Conservation (phyloP, 2,797 vertebrate species). For the Cuculus canorus region DNA sequence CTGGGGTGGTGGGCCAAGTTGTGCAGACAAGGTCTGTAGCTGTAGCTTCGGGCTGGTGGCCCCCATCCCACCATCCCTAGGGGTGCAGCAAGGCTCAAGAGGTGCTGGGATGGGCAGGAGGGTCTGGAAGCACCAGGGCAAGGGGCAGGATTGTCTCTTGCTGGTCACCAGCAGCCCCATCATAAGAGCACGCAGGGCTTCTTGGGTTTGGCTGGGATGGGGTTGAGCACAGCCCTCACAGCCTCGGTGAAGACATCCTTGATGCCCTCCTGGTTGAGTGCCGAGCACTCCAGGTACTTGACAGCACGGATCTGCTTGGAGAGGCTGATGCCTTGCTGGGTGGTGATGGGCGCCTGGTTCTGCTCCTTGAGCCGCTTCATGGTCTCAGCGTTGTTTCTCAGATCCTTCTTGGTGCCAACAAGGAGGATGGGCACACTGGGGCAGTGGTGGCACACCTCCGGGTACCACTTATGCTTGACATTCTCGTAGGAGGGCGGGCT, state of each 20-base stretch:
- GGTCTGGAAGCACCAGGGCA: background rate
- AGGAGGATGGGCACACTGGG: constrained; percentile 85
- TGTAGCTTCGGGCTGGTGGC: background rate
- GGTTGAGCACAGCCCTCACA: constrained; percentile 82
- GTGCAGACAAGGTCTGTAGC: constrained; percentile 23
- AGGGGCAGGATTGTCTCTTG: background rate
- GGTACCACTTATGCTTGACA: constrained; percentile 87
- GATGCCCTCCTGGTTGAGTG: constrained; percentile 85
- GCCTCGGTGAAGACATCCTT: constrained; percentile 86
- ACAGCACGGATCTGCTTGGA: constrained; percentile 84
- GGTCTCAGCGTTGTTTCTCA: constrained; percentile 81
- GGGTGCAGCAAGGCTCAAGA: background rate
- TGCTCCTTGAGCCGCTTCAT: constrained; percentile 85
- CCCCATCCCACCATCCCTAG: background rate
- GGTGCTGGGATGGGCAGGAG: background rate
- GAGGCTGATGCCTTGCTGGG: constrained; percentile 82
- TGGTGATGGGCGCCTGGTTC: constrained; percentile 80
- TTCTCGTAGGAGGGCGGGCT: constrained; percentile 86
- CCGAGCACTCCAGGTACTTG: constrained; percentile 88
- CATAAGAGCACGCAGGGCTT: constrained; percentile 88
- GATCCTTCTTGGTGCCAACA: constrained; percentile 89
- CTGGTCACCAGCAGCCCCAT: background rate
- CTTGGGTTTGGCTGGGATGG: constrained; percentile 73
- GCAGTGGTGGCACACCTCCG: constrained; percentile 85
- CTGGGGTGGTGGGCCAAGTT: background rate